Evolutionary conservation across 2,888 invertebrate genomes (phyloP).

Genomic region (Machimus rusticus): DNA sequence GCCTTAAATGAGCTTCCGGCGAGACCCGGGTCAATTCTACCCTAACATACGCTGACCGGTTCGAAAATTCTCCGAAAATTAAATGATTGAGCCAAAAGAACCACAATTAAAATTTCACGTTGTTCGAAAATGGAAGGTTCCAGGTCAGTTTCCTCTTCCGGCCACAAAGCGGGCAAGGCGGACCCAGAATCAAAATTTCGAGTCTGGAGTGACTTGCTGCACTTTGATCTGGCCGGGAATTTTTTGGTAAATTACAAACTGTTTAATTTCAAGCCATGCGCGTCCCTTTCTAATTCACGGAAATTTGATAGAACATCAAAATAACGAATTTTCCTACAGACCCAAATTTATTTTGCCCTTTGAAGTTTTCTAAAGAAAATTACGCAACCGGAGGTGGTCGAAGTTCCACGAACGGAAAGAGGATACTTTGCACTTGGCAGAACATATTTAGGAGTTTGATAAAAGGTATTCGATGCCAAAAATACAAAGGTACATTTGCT

Average conservation of each 20-base stretch:
- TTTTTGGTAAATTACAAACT: slow-evolving; percentile 14
- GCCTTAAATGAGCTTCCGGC: not conserved
- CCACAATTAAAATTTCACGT: slow-evolving; percentile 17
- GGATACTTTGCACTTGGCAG: not conserved
- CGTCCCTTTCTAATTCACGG: not conserved
- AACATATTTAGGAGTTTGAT: not conserved
- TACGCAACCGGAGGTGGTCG: not conserved
- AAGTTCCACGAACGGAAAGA: not conserved
- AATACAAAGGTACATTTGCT: not conserved
- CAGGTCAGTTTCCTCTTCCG: not conserved
- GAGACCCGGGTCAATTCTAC: not conserved
- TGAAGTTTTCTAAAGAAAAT: not conserved
- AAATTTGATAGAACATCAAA: not conserved
- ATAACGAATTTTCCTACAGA: not conserved
- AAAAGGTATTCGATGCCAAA: not conserved
- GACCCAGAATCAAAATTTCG: not conserved
- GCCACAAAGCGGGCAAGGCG: not conserved
- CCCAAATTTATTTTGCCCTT: not conserved
- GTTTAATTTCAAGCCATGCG: not conserved
- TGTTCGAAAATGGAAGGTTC: not conserved
- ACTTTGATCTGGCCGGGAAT: not conserved
- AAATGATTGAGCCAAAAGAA: slow-evolving; percentile 9
- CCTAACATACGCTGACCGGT: not conserved
- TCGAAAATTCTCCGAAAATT: not conserved
- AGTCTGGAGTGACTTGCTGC: not conserved